These are phyloP conservation scores for Zaprionus capensis DNA, from an alignment of 1,140 invertebrate genomes.

Conservation along the genomic window DNA sequence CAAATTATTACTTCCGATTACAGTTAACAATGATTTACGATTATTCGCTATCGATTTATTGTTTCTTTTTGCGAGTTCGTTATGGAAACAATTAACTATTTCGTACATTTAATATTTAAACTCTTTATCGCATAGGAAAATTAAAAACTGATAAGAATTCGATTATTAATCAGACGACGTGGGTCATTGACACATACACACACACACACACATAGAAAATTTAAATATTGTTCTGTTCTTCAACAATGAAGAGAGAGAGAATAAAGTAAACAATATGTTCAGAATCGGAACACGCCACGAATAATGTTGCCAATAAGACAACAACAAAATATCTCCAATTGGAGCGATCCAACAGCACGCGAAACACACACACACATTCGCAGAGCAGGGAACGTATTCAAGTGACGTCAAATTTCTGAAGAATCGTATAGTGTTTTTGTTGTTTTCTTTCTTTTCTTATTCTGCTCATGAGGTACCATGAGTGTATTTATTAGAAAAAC, in stretches of 20 bases:
- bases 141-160: slow-evolving; percentile 1
- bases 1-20: neutral
- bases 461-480: neutral
- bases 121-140: neutral
- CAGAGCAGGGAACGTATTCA: slow-evolving; percentile 12
- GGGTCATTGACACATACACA: slow-evolving; percentile 48
- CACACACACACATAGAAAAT: neutral
- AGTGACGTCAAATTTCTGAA: slow-evolving; percentile 35
- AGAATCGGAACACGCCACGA: slow-evolving; percentile 29
- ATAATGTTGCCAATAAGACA: slow-evolving; percentile 44
- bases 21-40: neutral
- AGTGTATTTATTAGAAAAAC: slow-evolving; percentile 43
- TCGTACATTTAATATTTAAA: neutral
- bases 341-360: slow-evolving; percentile 33
- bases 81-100: no score
- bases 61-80: neutral
- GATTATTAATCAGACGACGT: slow-evolving; percentile 22
- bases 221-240: slow-evolving; percentile 7
- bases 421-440: slow-evolving; percentile 26
- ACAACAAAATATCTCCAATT: slow-evolving; percentile 30
- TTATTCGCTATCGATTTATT: no score
- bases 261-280: slow-evolving; percentile 12
- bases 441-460: slow-evolving; percentile 19
- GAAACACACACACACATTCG: slow-evolving; percentile 16
- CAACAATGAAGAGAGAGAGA: slow-evolving; percentile 1